phyloP scores from a whole-genome alignment of 2,888 invertebrate genomes.

The Leptothorax acervorum region DNA sequence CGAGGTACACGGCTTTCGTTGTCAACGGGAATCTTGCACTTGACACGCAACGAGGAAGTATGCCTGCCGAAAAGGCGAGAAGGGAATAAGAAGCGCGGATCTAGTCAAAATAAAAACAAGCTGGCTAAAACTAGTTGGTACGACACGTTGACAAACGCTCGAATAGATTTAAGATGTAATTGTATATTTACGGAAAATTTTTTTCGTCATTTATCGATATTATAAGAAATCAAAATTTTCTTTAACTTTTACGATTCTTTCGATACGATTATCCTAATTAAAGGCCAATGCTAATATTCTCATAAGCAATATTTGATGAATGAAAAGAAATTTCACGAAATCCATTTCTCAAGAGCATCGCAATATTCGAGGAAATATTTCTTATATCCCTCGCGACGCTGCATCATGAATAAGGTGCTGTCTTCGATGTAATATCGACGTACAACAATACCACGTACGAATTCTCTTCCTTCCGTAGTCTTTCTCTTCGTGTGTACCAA shows the following conservation, averaged over 20 bases:
- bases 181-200: not conserved
- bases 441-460: constrained; percentile 66
- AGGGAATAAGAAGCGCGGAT: constrained; percentile 21
- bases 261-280: not conserved
- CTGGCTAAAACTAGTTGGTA: not conserved
- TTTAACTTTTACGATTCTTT: not conserved
- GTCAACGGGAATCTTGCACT: constrained; percentile 68
- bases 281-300: not conserved
- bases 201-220: not conserved
- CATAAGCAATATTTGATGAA: not conserved
- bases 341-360: constrained; percentile 1
- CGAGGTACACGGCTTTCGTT: constrained; percentile 69
- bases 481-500: constrained; percentile 53
- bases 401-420: constrained; percentile 47
- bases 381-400: constrained; percentile 27
- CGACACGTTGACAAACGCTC: not conserved
- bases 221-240: not conserved
- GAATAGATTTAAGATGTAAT: constrained; percentile 17
- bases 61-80: constrained; percentile 1
- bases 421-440: constrained; percentile 68
- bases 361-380: constrained; percentile 17
- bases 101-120: constrained; percentile 10
- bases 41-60: constrained; percentile 70
- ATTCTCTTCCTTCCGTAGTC: constrained; percentile 51
- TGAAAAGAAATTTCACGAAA: not conserved